Conservation (phyloP, 2,797 vertebrate species). For the Poeciliopsis gracilis region DNA sequence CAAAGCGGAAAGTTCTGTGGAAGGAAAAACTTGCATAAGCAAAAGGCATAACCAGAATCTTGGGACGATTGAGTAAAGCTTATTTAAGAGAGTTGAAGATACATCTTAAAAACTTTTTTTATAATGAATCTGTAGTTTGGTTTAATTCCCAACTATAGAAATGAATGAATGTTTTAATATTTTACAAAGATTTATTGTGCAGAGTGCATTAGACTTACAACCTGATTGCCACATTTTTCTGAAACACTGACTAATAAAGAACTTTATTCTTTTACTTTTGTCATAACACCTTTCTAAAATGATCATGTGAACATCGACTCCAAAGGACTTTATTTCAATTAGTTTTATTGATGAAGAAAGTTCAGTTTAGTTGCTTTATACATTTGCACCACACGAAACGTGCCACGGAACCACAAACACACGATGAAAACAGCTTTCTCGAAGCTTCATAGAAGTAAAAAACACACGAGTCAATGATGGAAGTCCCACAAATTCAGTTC, state of each 20-base stretch:
- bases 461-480: slow-evolving; percentile 14
- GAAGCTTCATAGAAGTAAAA: slow-evolving; percentile 9
- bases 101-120: background rate
- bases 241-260: background rate
- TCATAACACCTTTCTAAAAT: background rate
- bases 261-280: background rate
- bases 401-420: slow-evolving; percentile 23
- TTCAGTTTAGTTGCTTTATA: slow-evolving; percentile 10
- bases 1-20: background rate
- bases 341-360: slow-evolving; percentile 50
- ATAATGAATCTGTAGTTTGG: background rate
- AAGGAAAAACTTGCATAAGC: background rate
- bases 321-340: slow-evolving; percentile 19
- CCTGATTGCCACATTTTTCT: background rate
- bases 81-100: background rate
- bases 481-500: background rate
- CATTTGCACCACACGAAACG: slow-evolving; percentile 31
- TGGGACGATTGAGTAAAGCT: background rate
- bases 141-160: background rate
- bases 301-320: slow-evolving; percentile 1
- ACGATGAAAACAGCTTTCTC: slow-evolving; percentile 5
- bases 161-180: background rate
- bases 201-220: background rate
- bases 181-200: background rate
- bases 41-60: background rate